phyloP scores from a whole-genome alignment of 2,797 vertebrate species.

The Pangasius macronema region DNA sequence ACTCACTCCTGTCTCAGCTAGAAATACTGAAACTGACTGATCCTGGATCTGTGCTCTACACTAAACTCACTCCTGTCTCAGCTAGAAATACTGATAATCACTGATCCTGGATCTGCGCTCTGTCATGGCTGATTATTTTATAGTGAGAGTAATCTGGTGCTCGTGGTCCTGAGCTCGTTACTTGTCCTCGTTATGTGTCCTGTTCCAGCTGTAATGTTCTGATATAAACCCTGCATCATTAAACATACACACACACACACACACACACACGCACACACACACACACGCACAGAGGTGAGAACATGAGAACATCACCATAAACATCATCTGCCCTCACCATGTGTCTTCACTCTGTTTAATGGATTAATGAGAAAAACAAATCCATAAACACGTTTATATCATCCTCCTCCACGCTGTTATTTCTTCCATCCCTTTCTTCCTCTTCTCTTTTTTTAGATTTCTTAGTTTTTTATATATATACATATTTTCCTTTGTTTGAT shows the following conservation, averaged over 20 bases:
- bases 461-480: not conserved
- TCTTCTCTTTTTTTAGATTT: not conserved
- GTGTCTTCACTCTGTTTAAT: not conserved
- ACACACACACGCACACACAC: not conserved
- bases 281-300: constrained; percentile 2
- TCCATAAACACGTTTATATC: not conserved
- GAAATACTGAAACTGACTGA: no score
- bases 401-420: no score
- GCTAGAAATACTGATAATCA: no score
- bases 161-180: not conserved
- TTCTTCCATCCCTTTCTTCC: not conserved
- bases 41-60: no score
- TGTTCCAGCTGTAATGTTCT: constrained; percentile 17
- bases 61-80: no score
- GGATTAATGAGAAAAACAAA: not conserved
- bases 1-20: no score
- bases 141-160: not conserved
- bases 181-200: not conserved
- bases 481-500: no score
- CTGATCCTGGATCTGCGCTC: not conserved
- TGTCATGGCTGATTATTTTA: not conserved
- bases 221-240: constrained; percentile 7
- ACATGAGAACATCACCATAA: not conserved
- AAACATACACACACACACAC: not conserved
- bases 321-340: not conserved